Conservation (phyloP, 1,140 invertebrate species). For the Micrasema minimum region DNA sequence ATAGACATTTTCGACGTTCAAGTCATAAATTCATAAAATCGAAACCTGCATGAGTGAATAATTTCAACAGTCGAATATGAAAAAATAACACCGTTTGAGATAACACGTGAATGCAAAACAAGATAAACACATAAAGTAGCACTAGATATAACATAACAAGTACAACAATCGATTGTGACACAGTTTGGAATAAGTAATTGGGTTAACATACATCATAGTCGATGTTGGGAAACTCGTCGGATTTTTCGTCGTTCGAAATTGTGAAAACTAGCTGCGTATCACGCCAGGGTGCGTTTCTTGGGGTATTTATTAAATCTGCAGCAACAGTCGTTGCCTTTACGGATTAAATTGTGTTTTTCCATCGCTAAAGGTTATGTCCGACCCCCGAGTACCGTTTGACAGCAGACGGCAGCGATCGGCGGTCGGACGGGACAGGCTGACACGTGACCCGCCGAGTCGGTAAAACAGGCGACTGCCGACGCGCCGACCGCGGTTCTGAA, state of each 20-base stretch:
- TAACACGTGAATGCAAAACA: constrained; percentile 7
- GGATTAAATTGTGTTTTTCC: constrained; percentile 39
- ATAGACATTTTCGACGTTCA: too few relatives aligned
- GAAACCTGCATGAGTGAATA: neutral
- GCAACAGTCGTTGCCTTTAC: constrained; percentile 34
- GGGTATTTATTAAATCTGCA: constrained; percentile 22
- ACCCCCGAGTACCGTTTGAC: constrained; percentile 37
- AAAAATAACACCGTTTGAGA: constrained; percentile 12
- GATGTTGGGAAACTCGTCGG: constrained; percentile 35
- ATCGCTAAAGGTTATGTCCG: constrained; percentile 42
- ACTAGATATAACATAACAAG: constrained; percentile 8
- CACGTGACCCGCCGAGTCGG: constrained; percentile 41
- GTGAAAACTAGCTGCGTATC: constrained; percentile 35
- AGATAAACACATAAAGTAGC: neutral
- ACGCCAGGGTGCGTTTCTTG: constrained; percentile 36
- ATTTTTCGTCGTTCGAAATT: constrained; percentile 42
- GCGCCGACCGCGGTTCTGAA: neutral
- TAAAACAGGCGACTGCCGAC: constrained; percentile 32
- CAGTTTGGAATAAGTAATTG: constrained; percentile 27
- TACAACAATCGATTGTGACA: constrained; percentile 30
- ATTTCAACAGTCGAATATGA: constrained; percentile 12
- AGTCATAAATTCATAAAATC: too few relatives aligned
- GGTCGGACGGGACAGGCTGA: constrained; percentile 29
- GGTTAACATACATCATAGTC: constrained; percentile 44
- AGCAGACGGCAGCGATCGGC: neutral